Base-by-base conservation (phyloP, 2,797 vertebrate species). In the Sebastes taczanowskii region DNA sequence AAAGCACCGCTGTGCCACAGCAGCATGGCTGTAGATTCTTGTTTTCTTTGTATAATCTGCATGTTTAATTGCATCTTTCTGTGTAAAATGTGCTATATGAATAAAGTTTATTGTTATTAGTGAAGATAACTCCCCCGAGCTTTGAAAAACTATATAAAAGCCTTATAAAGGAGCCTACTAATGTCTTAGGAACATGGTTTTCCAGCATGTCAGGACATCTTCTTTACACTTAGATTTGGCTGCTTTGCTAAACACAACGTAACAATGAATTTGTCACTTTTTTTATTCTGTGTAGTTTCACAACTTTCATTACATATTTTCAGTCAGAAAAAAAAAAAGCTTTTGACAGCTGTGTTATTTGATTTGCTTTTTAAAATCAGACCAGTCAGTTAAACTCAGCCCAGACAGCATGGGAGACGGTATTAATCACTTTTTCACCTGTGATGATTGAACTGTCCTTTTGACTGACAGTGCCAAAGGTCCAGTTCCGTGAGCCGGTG, bases 401-500 rank as follows among this genome's bases (percentile, higher is more conserved):
- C 23, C 61, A 52, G 25, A n/a, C 30, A 72, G 11, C 25, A 18
- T n/a, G 38, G 6, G 6, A 65, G 20, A 72, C n/a, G n/a, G 60
- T 61, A 58, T 75, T 34, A 7, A 11, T 52, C 11, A 1, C 0
- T 66, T 59, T 66, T 67, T 83, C n/a, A 30, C 4, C 9, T 38
- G n/a, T 62, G 63, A 68, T 71, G 29, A 65, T 59, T 77, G 10
- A 65, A 56, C 32, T 58, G 0, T 64, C 18, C 20, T 49, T 56
- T 71, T 63, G 16, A 49, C 61, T 20, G 20, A 74, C 88, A 99
- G 98, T 98, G 81, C 98, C 98, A 4, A 98, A 96, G 90, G 96
- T 99, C 90, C 97, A 99, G 69, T 99, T 99, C 90, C 96, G 95
- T 73, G 96, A 98, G 60, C 71, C 93, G 2, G 18, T 95, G 2